A percentile compares a stretch with the other conserved stretches of the same genome.
Conservation (phyloP, 2,888 invertebrate species). For the Epicampocera succincta region DNA sequence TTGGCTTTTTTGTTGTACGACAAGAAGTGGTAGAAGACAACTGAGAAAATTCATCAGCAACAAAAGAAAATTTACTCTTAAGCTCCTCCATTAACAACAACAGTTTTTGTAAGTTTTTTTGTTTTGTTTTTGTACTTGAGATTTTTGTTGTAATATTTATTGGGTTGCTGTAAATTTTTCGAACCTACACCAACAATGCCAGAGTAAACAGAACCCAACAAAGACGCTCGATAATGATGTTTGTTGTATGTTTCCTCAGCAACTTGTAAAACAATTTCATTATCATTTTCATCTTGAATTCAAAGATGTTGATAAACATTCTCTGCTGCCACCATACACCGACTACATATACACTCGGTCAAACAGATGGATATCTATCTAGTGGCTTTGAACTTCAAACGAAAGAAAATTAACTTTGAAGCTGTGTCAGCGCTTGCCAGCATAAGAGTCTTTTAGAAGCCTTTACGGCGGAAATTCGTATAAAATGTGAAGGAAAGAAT, state of each 20-base stretch:
- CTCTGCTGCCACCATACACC: neutral
- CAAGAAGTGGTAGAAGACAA: conserved; percentile 26
- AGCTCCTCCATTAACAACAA: conserved; percentile 34
- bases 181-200: conserved; percentile 64
- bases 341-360: neutral
- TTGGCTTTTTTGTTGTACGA: conserved; percentile 46
- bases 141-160: conserved; percentile 1
- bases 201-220: conserved; percentile 21
- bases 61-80: conserved; percentile 27
- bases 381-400: conserved; percentile 68
- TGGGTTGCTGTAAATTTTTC: conserved; percentile 24
- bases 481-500: too few species aligned
- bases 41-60: neutral
- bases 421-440: neutral
- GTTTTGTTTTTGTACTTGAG: neutral
- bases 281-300: conserved; percentile 45
- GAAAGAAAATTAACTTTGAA: conserved; percentile 46
- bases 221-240: conserved; percentile 22
- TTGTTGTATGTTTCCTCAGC: conserved; percentile 12
- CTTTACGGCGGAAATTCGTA: neutral
- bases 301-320: conserved; percentile 32
- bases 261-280: conserved; percentile 33
- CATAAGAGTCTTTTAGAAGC: neutral
- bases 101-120: conserved; percentile 3
- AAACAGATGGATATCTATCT: conserved; percentile 21